Conservation (phyloP, 2,113 vertebrate genomes). For the Chlorocebus sabaeus region DNA sequence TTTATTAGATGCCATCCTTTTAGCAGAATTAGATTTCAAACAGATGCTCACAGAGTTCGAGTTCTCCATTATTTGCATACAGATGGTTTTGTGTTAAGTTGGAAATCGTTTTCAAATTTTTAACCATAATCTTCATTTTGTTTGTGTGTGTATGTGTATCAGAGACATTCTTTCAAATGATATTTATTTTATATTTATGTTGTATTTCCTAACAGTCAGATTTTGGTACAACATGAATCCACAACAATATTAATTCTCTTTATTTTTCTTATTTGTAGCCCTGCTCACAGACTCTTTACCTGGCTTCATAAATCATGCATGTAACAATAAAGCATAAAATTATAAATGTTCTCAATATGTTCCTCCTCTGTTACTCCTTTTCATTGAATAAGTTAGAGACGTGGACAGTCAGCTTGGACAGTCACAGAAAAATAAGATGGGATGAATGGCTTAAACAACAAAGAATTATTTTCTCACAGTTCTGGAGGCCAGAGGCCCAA, state of each 20-base stretch:
- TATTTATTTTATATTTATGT: slow-evolving; percentile 4
- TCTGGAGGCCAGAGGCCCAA: not conserved
- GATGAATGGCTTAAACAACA: not conserved
- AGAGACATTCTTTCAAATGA: slow-evolving; percentile 15
- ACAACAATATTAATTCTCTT: not conserved
- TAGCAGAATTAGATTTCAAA: slow-evolving; percentile 31
- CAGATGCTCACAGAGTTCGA: slow-evolving; percentile 38
- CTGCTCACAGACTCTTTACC: not conserved
- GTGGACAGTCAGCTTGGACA: not conserved
- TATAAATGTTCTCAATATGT: not conserved
- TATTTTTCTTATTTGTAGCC: not conserved
- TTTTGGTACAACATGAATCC: not conserved
- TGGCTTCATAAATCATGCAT: not conserved
- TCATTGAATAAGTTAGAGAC: not conserved
- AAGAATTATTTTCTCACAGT: not conserved
- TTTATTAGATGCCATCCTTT: slow-evolving; percentile 54
- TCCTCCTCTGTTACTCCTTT: not conserved
- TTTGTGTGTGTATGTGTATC: not conserved
- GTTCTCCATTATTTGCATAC: slow-evolving; percentile 31
- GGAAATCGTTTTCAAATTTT: slow-evolving; percentile 30
- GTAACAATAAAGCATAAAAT: slow-evolving; percentile 3
- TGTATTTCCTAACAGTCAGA: not conserved
- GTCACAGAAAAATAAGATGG: not conserved
- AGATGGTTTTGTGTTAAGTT: slow-evolving; percentile 42
- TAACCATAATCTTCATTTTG: not conserved